phyloP scores from a whole-genome alignment of 1,140 invertebrate species.

The Drosophila murphyi region DNA sequence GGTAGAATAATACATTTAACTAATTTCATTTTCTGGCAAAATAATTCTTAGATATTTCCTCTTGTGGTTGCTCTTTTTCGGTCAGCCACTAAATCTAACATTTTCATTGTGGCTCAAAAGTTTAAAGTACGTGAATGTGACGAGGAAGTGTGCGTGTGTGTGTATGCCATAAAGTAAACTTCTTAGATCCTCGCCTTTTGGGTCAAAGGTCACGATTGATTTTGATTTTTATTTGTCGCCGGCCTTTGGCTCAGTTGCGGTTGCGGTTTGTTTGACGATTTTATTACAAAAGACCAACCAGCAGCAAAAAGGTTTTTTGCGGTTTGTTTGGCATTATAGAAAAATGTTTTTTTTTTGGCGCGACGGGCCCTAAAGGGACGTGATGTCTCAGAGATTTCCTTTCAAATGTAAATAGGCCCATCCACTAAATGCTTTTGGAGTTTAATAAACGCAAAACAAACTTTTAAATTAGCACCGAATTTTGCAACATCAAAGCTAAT shows the following conservation, averaged over 20 bases:
- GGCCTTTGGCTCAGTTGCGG: conserved; percentile 42
- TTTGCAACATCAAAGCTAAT: conserved; percentile 39
- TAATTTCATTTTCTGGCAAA: conserved; percentile 52
- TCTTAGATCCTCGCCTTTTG: conserved; percentile 26
- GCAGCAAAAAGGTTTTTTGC: conserved; percentile 32
- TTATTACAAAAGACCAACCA: conserved; percentile 5
- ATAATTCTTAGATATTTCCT: conserved; percentile 22
- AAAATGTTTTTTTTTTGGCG: conserved; percentile 16
- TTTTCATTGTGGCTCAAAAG: conserved; percentile 9
- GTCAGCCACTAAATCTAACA: conserved; percentile 16
- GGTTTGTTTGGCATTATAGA: conserved; percentile 28
- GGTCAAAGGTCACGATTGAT: conserved; percentile 12
- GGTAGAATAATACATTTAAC: conserved; percentile 47
- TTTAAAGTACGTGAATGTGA: conserved; percentile 5
- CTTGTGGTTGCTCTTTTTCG: conserved; percentile 8
- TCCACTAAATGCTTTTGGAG: not conserved
- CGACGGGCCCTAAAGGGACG: not conserved
- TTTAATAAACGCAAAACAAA: conserved; percentile 5
- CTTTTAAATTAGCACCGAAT: conserved; percentile 25
- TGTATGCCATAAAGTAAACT: not conserved
- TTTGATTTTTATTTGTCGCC: conserved; percentile 53
- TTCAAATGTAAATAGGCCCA: conserved; percentile 22
- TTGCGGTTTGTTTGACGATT: conserved; percentile 27
- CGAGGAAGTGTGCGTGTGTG: conserved; percentile 5
- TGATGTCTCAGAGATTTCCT: not conserved